Base-by-base conservation (phyloP, 2,888 invertebrate genomes). In the Drosophila hamatofila region DNA sequence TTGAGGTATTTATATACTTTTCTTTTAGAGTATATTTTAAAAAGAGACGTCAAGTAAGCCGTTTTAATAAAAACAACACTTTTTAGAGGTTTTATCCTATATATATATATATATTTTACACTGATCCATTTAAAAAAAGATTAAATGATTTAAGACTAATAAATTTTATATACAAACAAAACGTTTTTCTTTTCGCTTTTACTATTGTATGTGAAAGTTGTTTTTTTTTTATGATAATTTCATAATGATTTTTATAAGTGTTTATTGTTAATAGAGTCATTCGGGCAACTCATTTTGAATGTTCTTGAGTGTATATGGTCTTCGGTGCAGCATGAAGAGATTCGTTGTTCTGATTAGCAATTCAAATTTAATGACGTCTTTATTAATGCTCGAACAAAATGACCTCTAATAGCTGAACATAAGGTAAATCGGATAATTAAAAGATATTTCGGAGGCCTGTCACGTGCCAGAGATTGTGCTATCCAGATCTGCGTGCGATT, bases 401-500 rank as follows among this genome's bases (percentile, higher is more conserved):
- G 75, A 75, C 66, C 76, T 62, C 55, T 49, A 58, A 66, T 78
- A 59, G 65, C 21, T 51, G 41, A 58, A 42, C 39, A 64, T 37
- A 39, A 64, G 64, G 64, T 79, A 67, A 67, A 48, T 61, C 35
- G 60, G 21, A 46, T 54, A 62, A 48, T 75, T 46, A 62, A 65
- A 48, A 55, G 35, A 18, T 63, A 65, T 69, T 76, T 70, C 49
- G 27, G 52, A 80, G 55, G 57, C 75, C 49, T 59, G 54, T 63
- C 82, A 80, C 79, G 75, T 33, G 61, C 42, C 39, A 39, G n/a
- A 30, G 60, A 60, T 49, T 46, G 30, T 42, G 35, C 63, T 80
- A 78, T 80, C 79, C 56, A 59, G 81, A 80, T 80, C 62, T 68
- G 71, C 81, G 78, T 65, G 78, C 42, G 63, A 51, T 48, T 59